Base-by-base conservation (phyloP, 2,888 invertebrate species). In the Stegophylla sp. region DNA sequence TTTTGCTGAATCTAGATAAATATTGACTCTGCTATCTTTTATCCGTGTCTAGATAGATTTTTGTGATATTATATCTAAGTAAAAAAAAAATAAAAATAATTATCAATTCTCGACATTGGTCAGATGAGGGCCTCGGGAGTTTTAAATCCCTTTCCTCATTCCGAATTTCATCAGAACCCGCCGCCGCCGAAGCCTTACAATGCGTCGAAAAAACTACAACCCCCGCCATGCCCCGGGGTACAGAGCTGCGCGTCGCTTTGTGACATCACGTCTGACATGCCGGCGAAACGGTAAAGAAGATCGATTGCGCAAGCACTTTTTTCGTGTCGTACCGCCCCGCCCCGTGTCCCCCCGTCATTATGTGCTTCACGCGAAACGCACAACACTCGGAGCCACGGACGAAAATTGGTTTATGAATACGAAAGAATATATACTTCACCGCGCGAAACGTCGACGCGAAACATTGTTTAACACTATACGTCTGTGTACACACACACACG, bases 341-440 rank as follows among this genome's bases (percentile, higher is more conserved):
- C 13, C 12, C 45, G 53, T 45, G 34, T 7, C 34, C 34, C 7
- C 34, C 34, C 34, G 7, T 13, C 17, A 41, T 53, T 43, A 28
- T 4, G 26, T 4, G 41, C 26, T 43, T 23, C 4, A 7, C 34
- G 34, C 34, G 4, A n/a, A 3, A 34, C 7, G 34, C 34, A 34
- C 34, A n/a, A 7, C 34, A 34, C 34, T 5, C 34, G 7, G 34
- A 34, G 34, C 34, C 34, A 34, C 34, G 4, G 56, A 3, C 17
- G 56, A 45, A 59, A n/a, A 72, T 59, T 59, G 56, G 72, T 26
- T 72, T 43, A 72, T 59, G 59, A 72, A 72, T 59, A 26, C 56
- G 51, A n/a, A n/a, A n/a, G n/a, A n/a, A n/a, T n/a, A n/a, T n/a
- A n/a, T n/a, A n/a, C n/a, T n/a, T n/a, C n/a, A n/a, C n/a, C n/a